Percentiles rank a stretch among this genome's conserved stretches.
These are phyloP conservation scores for Spheniscus humboldti DNA, from an alignment of 2,797 vertebrate genomes.

Conservation along the genomic window DNA sequence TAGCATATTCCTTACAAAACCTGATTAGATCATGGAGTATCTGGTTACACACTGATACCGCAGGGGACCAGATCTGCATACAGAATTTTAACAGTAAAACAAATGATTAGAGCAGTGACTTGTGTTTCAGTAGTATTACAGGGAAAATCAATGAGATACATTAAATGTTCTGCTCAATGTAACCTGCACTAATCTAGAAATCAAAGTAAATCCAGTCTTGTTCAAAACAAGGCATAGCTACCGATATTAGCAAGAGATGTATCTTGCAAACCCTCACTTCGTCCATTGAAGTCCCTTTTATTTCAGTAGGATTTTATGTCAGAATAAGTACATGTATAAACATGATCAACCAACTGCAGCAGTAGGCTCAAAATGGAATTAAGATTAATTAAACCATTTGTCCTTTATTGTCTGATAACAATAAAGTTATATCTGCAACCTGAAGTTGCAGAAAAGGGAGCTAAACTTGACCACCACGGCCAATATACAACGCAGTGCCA, in stretches of 20 bases:
- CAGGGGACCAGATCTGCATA: neutral
- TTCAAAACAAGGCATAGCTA: neutral
- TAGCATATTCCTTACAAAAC: neutral
- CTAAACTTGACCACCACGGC: neutral
- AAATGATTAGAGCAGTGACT: conserved; percentile 22
- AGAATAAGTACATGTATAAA: neutral
- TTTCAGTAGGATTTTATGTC: neutral
- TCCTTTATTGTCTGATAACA: neutral
- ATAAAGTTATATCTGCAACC: neutral
- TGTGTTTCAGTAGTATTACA: conserved; percentile 3
- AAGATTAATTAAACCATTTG: neutral
- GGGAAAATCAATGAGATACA: conserved; percentile 18
- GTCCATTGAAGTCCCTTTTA: neutral
- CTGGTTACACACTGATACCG: conserved; percentile 2
- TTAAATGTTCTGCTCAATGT: conserved; percentile 9
- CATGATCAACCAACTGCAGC: neutral
- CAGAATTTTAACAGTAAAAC: conserved; percentile 35
- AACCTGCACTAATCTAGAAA: conserved; percentile 7
- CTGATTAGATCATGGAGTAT: conserved; percentile 3
- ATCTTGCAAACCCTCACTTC: neutral
- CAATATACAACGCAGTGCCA: neutral
- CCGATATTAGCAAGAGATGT: neutral
- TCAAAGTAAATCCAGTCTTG: conserved; percentile 15
- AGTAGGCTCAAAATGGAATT: neutral
- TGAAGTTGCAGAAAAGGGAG: neutral